These are phyloP conservation scores for Mamestra brassicae DNA, from an alignment of 2,888 invertebrate species.

Conservation along the genomic window DNA sequence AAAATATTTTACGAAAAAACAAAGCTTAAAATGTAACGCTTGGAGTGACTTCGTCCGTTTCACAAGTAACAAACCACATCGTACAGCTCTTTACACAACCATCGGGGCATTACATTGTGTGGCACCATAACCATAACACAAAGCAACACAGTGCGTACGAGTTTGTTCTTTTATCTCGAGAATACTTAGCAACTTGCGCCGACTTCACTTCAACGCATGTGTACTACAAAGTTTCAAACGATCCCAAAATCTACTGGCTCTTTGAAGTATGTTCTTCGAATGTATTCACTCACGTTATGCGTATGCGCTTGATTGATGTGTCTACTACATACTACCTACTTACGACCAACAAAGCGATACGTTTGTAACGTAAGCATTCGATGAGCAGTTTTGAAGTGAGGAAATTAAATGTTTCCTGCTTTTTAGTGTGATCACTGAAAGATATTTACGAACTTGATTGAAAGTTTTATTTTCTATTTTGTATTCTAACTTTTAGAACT, in stretches of 20 bases:
- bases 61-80: background rate
- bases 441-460: background rate
- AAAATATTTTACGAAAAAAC: background rate
- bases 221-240: slow-evolving; percentile 52
- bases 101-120: background rate
- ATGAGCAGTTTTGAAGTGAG: slow-evolving; percentile 14
- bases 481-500: too few relatives aligned
- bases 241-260: slow-evolving; percentile 61
- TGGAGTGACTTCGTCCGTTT: background rate
- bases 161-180: slow-evolving; percentile 29
- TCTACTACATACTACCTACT: slow-evolving; percentile 44
- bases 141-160: background rate
- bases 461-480: background rate
- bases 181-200: slow-evolving; percentile 21
- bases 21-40: background rate
- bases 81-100: background rate
- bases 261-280: slow-evolving; percentile 64
- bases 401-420: slow-evolving; percentile 19
- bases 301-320: slow-evolving; percentile 62
- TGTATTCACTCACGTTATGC: slow-evolving; percentile 59
- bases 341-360: slow-evolving; percentile 37
- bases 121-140: background rate
- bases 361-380: slow-evolving; percentile 31
- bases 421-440: background rate
- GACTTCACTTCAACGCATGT: slow-evolving; percentile 38